Base-by-base conservation (phyloP, 2,797 vertebrate species). In the Labroides dimidiatus region DNA sequence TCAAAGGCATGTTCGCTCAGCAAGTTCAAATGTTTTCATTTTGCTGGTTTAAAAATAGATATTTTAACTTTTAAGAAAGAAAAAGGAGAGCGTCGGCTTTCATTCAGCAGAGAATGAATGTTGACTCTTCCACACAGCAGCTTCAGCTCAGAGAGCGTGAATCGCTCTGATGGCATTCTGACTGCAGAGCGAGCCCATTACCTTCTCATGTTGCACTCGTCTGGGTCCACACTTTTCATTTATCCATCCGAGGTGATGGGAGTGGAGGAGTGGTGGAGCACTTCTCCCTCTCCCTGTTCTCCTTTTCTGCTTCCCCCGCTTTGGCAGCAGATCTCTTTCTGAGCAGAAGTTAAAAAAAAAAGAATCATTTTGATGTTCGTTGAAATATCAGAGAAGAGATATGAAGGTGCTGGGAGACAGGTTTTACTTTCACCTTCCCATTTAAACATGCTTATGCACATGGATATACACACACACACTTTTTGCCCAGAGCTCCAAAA, bases 261-360 rank as follows among this genome's bases (percentile, higher is more conserved):
- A 72, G 66, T 48, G 16, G 27, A 67, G 24, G 41, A 51, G 55
- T 8, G 6, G 39, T 6, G 17, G 49, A 70, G 61, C 56, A 15
- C 30, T 73, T 72, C 69, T 41, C 4, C 44, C 57, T 10, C 19
- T 64, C 59, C 66, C 52, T 62, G 13, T 39, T 39, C 37, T 39
- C 37, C 59, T 54, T 70, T 58, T 69, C 54, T 21, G 44, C 65
- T 61, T 66, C 43, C 61, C 27, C 33, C 55, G 45, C 43, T 62
- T 52, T 7, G 1, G 64, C 23, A 85, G 75, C 72, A 73, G 77
- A 82, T 81, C 64, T 2, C 71, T 76, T 71, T 84, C 85, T 71
- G 77, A 75, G 73, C 66, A 43, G 77, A 82, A 86, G 87, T 86
- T 86, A 64, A 83, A 84, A 83, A 84, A 87, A 86, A 84, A 83